Evolutionary conservation across 2,797 vertebrate genomes (phyloP).

Genomic region (Furcifer pardalis): DNA sequence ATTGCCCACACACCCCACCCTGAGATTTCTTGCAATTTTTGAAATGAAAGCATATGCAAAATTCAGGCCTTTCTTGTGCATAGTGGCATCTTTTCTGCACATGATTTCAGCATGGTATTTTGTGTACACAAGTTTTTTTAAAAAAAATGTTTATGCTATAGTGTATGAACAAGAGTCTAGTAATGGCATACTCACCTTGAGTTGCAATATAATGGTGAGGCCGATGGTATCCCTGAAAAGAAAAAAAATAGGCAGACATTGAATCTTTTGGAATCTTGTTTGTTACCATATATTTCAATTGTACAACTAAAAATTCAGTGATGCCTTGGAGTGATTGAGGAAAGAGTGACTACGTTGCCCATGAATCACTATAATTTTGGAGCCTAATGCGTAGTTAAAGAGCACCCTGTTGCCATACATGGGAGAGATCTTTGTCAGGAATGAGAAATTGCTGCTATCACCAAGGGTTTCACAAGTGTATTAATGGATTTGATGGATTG

Average conservation of each 20-base stretch:
- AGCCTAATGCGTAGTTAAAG: background rate
- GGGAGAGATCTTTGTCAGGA: background rate
- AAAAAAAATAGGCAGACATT: slow-evolving; percentile 2
- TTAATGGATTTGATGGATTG: background rate
- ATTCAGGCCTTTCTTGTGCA: no score
- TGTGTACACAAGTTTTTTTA: no score
- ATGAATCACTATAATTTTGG: background rate
- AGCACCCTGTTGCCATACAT: background rate
- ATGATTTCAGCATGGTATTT: no score
- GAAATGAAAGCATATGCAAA: no score
- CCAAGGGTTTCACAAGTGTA: no score
- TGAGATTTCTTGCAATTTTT: no score
- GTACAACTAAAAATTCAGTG: background rate
- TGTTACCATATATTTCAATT: background rate
- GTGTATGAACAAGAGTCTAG: no score
- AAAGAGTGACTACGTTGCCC: no score
- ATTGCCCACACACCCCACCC: no score
- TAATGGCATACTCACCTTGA: slow-evolving; percentile 84
- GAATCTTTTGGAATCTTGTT: slow-evolving; percentile 1
- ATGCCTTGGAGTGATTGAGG: background rate
- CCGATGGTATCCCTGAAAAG: slow-evolving; percentile 90
- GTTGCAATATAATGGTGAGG: slow-evolving; percentile 97
- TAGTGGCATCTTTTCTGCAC: no score
- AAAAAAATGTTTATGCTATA: no score
- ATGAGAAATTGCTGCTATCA: background rate